Percentiles rank a stretch among this genome's conserved stretches.
phyloP scores from a whole-genome alignment of 2,797 vertebrate genomes.

The Siniperca scherzeri region DNA sequence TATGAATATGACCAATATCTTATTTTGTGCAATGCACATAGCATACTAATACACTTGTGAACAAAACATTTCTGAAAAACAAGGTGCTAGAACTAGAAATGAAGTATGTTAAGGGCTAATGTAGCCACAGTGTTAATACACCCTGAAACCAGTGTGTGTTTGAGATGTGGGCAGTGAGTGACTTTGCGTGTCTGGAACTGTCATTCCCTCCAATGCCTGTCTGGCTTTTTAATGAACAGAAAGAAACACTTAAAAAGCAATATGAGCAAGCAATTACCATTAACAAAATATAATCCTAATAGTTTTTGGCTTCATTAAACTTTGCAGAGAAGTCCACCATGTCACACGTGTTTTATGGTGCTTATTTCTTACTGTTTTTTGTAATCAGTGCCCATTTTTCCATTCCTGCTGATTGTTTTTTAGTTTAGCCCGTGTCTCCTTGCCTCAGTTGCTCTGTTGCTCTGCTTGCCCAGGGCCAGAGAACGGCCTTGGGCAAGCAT shows the following conservation, averaged over 20 bases:
- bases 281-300: conserved; percentile 72
- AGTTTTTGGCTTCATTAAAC: conserved; percentile 72
- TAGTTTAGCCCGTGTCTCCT: not conserved
- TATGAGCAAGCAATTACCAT: conserved; percentile 65
- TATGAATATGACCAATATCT: not conserved
- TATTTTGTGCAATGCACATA: not conserved
- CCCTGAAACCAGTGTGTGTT: conserved; percentile 35
- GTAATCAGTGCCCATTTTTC: conserved; percentile 32
- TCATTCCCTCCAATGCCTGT: conserved; percentile 54
- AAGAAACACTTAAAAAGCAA: conserved; percentile 77
- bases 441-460: conserved; percentile 27
- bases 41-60: not conserved
- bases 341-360: conserved; percentile 50
- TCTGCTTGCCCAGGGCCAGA: conserved; percentile 22
- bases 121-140: conserved; percentile 1
- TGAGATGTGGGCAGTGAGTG: conserved; percentile 39
- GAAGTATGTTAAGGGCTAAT: conserved; percentile 14
- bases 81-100: conserved; percentile 1
- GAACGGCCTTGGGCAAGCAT: conserved; percentile 70
- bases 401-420: conserved; percentile 24
- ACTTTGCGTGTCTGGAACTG: conserved; percentile 52
- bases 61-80: conserved; percentile 2
- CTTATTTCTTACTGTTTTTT: conserved; percentile 17
- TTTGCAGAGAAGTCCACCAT: conserved; percentile 52
- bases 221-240: conserved; percentile 75